Evolutionary conservation across 2,888 invertebrate species (phyloP).

Genomic region (Antheraea assamensis): DNA sequence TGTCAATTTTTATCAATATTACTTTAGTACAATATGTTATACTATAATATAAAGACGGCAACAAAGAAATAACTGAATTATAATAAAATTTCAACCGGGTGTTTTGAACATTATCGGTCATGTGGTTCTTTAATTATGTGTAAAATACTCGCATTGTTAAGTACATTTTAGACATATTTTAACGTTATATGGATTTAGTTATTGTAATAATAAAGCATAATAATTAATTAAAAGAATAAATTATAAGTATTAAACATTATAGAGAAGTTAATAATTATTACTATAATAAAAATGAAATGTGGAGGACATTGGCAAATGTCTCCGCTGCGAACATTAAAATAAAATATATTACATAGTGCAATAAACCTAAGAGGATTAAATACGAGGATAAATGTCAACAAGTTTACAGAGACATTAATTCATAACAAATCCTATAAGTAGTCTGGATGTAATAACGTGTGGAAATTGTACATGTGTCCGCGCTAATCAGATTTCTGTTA

Average conservation of each 20-base stretch:
- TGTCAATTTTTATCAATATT: no score
- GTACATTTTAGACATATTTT: no score
- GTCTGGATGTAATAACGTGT: not conserved
- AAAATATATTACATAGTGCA: not conserved
- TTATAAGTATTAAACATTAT: not conserved
- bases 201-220: no score
- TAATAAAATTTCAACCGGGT: no score
- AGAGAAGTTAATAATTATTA: not conserved
- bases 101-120: no score
- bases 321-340: not conserved
- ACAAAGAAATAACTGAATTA: no score
- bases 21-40: no score
- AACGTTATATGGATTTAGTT: no score
- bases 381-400: not conserved
- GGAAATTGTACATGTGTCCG: conserved; percentile 3
- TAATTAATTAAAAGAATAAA: no score
- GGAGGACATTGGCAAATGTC: not conserved
- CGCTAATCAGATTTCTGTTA: not conserved
- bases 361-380: conserved; percentile 3
- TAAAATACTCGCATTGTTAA: no score
- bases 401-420: conserved; percentile 5
- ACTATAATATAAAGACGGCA: no score
- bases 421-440: conserved; percentile 1
- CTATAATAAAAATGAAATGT: not conserved
- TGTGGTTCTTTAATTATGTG: no score